Evolutionary conservation across 2,797 vertebrate species (phyloP), one percentile per base, ranked within the genome.

Genomic region (Protosalanx chinensis): DNA sequence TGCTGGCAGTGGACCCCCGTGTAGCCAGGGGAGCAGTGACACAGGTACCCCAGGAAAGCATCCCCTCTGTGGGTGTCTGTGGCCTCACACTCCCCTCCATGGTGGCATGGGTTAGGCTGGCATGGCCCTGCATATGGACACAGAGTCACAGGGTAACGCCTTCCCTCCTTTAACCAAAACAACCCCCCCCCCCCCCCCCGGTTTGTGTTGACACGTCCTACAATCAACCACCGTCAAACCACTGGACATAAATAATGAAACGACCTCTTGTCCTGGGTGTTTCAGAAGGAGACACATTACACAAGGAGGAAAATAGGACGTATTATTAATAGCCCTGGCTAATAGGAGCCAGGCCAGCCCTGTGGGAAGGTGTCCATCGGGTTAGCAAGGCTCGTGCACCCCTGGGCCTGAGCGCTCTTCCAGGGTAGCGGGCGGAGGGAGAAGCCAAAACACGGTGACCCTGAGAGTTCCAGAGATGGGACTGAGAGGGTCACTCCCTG

Each of bases 1-100:
- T 95, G 93, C 78, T 95, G 94, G 79, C 94, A 95, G 84, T 94
- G 93, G 76, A 94, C 86, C 75, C 94, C 94, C 79, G 91, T 91
- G 84, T 94, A 95, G 79, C 94, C 94, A 60, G 75, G 72, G 0
- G 89, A 87, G 84, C 94, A 95, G 87, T 91, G 94, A 76, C 94
- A 95, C 67, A 92, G 75, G 12, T 95, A 95, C 82, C 92, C 93
- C 69, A 93, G 91, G 86, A 94, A 95, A 0, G 92, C 93, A 76
- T 95, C 94, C 0, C 94, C 94, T 58, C 94, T 83, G 73, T 92
- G 93, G 0, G 91, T 90, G 86, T 93, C 91, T 20, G 91, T 93
- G 30, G 90, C 91, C 88, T 94, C 93, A 89, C 94, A 95, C 10
- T 76, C 90, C 75, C 94, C 94, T 76, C 92, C 93, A 70, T 95